Percentiles rank a stretch among this genome's conserved stretches.
Conservation (phyloP, 2,113 vertebrate genomes). For the Festucalex cinctus region DNA sequence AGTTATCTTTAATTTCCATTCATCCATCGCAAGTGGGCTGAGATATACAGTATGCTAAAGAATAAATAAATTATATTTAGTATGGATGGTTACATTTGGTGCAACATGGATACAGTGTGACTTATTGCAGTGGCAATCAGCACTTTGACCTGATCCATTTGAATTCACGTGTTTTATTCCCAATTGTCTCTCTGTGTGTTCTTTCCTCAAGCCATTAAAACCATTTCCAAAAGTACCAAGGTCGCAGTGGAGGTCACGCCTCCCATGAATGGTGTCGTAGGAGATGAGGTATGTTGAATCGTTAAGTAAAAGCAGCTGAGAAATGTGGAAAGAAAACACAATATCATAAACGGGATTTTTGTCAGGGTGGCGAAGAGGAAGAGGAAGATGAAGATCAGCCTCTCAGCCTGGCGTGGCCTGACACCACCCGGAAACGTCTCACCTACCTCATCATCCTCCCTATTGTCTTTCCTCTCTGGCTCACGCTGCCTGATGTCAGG, state of each 20-base stretch:
- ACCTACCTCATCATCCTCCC: conserved; percentile 88
- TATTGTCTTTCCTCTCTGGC: conserved; percentile 90
- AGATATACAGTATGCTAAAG: no score
- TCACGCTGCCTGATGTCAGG: conserved; percentile 89
- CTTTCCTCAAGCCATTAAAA: conserved; percentile 70
- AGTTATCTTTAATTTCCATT: conserved; percentile 16
- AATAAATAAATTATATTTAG: no score
- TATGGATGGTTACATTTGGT: no score
- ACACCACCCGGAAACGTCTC: conserved; percentile 79
- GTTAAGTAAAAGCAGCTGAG: not conserved
- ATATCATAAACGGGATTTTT: conserved; percentile 4
- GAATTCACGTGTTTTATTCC: not conserved
- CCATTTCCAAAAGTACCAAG: conserved; percentile 79
- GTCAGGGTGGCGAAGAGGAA: conserved; percentile 69
- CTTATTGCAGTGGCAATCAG: no score
- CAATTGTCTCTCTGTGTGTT: not conserved
- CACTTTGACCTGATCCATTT: not conserved
- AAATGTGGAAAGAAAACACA: not conserved
- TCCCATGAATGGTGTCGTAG: conserved; percentile 83
- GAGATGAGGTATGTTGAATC: conserved; percentile 52
- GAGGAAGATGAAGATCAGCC: conserved; percentile 85
- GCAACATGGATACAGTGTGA: no score
- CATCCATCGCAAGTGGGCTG: not conserved
- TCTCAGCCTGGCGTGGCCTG: conserved; percentile 90
- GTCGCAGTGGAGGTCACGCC: conserved; percentile 91